phyloP scores from a whole-genome alignment of 2,888 invertebrate species.

The Orgyia antiqua region DNA sequence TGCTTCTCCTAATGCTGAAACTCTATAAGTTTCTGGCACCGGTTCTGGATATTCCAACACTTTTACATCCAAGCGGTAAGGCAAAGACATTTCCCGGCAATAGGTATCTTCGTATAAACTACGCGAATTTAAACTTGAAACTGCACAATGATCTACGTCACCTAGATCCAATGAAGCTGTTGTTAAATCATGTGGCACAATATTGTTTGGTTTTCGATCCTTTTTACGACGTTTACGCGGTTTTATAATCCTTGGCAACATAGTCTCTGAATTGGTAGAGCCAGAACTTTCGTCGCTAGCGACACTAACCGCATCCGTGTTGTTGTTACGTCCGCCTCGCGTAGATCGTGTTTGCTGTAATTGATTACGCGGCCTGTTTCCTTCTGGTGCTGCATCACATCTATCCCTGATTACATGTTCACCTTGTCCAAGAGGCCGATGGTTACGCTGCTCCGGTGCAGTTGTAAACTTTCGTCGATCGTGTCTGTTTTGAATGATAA shows the following conservation, averaged over 20 bases:
- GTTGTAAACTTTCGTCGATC: conserved; percentile 69
- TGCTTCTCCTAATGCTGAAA: conserved; percentile 75
- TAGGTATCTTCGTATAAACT: conserved; percentile 70
- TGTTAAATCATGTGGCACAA: conserved; percentile 64
- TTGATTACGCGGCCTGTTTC: conserved; percentile 60
- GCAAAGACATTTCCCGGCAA: conserved; percentile 69
- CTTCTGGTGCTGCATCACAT: conserved; percentile 56
- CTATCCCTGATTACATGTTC: conserved; percentile 52
- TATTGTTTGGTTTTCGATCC: conserved; percentile 86
- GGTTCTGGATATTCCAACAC: conserved; percentile 62
- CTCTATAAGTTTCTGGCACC: conserved; percentile 59
- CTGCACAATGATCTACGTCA: conserved; percentile 67
- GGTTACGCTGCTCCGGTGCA: conserved; percentile 61
- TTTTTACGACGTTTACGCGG: conserved; percentile 94
- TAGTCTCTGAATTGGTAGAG: conserved; percentile 82
- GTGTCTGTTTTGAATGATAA: conserved; percentile 84
- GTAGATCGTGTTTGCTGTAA: conserved; percentile 61
- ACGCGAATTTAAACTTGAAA: conserved; percentile 52
- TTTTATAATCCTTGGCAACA: conserved; percentile 92
- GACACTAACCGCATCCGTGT: conserved; percentile 84
- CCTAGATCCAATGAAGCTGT: conserved; percentile 56
- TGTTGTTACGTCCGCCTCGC: conserved; percentile 67
- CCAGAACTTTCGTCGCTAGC: conserved; percentile 88
- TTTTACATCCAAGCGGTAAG: conserved; percentile 67
- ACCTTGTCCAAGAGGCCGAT: conserved; percentile 48